phyloP scores from a whole-genome alignment of 2,888 invertebrate genomes.

The Philaethria dido region DNA sequence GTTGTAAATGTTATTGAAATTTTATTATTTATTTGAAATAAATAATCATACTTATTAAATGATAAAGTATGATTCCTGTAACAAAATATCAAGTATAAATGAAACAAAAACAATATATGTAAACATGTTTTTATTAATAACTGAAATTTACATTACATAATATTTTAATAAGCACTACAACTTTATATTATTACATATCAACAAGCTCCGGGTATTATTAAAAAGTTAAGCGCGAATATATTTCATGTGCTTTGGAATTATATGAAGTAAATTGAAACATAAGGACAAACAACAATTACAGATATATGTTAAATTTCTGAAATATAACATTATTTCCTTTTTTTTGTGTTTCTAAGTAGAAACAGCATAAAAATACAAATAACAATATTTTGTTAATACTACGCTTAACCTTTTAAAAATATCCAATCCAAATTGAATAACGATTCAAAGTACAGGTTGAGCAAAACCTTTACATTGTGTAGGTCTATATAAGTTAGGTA shows the following conservation, averaged over 20 bases:
- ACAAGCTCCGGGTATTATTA: conserved; percentile 53
- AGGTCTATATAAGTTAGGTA: conserved; percentile 6
- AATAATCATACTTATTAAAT: too few species aligned
- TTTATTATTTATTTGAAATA: too few species aligned
- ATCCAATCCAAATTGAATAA: conserved; percentile 26
- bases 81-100: neutral
- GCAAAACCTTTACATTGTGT: conserved; percentile 15
- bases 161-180: conserved; percentile 68
- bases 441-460: conserved; percentile 27
- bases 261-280: neutral
- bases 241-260: neutral
- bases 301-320: neutral
- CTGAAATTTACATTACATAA: conserved; percentile 76
- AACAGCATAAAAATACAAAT: too few species aligned
- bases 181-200: conserved; percentile 64
- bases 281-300: neutral
- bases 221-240: conserved; percentile 21
- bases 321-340: neutral
- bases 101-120: conserved; percentile 50
- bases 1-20: too few species aligned
- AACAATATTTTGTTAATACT: neutral
- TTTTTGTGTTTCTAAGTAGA: too few species aligned
- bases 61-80: neutral
- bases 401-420: conserved; percentile 25
- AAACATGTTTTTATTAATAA: conserved; percentile 80